Evolutionary conservation across 2,797 vertebrate genomes (phyloP).

Genomic region (Artibeus jamaicensis): DNA sequence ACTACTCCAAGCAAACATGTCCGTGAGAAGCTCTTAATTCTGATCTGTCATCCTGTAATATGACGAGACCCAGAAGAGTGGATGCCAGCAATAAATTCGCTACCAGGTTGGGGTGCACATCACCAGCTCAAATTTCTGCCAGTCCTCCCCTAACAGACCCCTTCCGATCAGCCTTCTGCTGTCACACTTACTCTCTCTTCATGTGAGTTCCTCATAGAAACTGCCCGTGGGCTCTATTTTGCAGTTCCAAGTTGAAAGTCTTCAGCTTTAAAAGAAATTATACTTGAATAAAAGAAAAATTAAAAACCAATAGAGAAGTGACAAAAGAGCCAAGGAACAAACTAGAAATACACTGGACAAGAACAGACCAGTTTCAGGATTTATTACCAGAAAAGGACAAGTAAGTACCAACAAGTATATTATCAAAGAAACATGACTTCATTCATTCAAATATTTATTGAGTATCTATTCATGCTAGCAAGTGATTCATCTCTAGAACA

Average conservation of each 20-base stretch:
- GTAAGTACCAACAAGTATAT: background rate
- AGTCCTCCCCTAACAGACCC: background rate
- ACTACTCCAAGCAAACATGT: background rate
- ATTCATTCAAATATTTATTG: background rate
- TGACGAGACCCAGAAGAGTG: background rate
- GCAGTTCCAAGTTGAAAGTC: background rate
- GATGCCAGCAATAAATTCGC: background rate
- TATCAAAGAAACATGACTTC: background rate
- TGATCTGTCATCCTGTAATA: background rate
- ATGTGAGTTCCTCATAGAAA: background rate
- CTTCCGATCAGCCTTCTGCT: background rate
- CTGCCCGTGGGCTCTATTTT: background rate
- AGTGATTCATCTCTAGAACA: background rate
- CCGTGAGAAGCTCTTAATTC: constrained; percentile 26
- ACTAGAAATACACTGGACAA: background rate
- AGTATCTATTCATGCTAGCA: background rate
- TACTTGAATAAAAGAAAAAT: constrained; percentile 17
- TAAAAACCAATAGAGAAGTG: background rate
- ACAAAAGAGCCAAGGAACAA: background rate
- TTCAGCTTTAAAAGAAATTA: constrained; percentile 7
- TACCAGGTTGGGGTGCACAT: too few species aligned
- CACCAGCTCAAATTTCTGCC: background rate
- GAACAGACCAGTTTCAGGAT: background rate
- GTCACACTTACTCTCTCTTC: background rate
- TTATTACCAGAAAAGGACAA: background rate